These are phyloP conservation scores for Trachelus iudaicus DNA, from an alignment of 2,888 invertebrate species.

Conservation along the genomic window DNA sequence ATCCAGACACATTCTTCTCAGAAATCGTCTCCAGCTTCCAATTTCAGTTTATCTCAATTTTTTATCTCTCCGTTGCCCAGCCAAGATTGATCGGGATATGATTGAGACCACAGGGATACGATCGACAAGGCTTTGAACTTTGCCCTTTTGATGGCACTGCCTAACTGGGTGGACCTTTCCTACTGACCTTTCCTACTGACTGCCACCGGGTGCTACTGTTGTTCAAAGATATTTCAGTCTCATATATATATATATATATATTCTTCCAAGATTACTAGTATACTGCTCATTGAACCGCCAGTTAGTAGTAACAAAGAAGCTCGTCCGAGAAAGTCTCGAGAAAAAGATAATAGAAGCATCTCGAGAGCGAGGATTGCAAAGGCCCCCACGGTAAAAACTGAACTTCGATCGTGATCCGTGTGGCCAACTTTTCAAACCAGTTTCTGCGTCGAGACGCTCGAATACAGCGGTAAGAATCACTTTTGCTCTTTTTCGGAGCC, in stretches of 20 bases:
- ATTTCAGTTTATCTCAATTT: background rate
- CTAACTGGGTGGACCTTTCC: background rate
- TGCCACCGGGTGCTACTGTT: background rate
- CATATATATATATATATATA: no score
- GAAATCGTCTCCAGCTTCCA: background rate
- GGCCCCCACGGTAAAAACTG: conserved; percentile 15
- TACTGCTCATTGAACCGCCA: background rate
- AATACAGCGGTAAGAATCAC: conserved; percentile 15
- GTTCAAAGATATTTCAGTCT: background rate
- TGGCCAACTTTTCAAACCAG: conserved; percentile 26
- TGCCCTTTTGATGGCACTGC: background rate
- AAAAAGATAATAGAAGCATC: conserved; percentile 4
- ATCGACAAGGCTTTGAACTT: background rate
- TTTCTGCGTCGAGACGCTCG: conserved; percentile 17
- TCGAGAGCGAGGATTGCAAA: background rate
- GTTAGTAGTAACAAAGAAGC: background rate
- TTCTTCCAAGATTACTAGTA: background rate
- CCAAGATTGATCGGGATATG: background rate
- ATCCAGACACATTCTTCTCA: background rate
- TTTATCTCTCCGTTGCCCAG: background rate
- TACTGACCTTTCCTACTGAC: background rate
- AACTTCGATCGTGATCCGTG: conserved; percentile 19
- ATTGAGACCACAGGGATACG: background rate
- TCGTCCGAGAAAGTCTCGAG: background rate
- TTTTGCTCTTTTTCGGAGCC: conserved; percentile 20